A percentile compares a stretch with the other conserved stretches of the same genome.
These are phyloP conservation scores for Chelonoidis abingdonii DNA, from an alignment of 2,113 vertebrate species.

Conservation along the genomic window DNA sequence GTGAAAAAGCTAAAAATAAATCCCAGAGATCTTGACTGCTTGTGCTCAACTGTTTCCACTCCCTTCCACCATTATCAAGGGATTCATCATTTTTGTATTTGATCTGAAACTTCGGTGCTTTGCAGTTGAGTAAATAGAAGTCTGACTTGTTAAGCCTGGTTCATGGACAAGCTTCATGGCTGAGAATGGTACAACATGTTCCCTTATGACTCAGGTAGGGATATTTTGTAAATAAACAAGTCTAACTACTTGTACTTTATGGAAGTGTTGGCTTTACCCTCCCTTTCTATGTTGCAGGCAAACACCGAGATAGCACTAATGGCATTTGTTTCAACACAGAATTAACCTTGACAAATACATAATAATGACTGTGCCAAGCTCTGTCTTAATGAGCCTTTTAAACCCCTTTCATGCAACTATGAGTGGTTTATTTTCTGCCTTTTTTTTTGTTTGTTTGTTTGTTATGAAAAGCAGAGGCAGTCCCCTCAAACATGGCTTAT, in stretches of 20 bases:
- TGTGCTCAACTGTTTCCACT: fast-evolving
- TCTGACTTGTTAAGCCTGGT: slow-evolving; percentile 37
- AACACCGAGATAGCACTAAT: neutral
- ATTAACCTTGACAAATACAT: slow-evolving; percentile 22
- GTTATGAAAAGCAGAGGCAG: neutral
- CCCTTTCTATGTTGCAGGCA: neutral
- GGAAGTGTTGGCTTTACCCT: fast-evolving
- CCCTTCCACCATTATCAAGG: neutral
- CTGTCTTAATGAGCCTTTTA: slow-evolving; percentile 55
- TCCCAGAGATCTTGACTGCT: fast-evolving
- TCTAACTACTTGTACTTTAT: neutral
- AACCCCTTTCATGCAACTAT: neutral
- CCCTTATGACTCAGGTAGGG: neutral
- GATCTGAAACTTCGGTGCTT: neutral
- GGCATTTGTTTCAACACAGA: neutral
- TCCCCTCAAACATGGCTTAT: neutral
- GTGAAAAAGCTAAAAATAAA: neutral
- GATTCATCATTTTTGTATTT: fast-evolving
- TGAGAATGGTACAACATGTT: neutral
- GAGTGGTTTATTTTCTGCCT: neutral
- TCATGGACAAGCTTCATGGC: neutral
- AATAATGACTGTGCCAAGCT: neutral
- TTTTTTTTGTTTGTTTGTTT: neutral
- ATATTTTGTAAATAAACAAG: neutral
- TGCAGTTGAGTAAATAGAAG: neutral